Evolutionary conservation across 92 coral and sea anemone genomes (phyloP).

Genomic region (Heteractis magnifica): DNA sequence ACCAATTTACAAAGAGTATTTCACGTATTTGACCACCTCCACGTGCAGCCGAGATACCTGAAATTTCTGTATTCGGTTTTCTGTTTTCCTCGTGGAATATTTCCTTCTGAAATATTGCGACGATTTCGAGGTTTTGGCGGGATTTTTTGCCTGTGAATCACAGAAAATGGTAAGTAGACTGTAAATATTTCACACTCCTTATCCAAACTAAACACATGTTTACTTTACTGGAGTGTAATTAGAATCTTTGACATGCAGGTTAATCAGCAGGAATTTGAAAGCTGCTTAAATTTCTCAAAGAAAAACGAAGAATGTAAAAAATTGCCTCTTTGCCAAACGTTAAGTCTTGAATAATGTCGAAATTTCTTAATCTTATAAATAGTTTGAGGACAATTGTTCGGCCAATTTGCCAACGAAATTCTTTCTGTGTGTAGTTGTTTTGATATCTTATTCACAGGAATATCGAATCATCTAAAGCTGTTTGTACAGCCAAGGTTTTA

Average conservation of each 20-base stretch:
- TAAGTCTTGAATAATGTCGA: not conserved
- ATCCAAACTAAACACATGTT: not conserved
- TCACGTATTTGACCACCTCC: slow-evolving; percentile 24
- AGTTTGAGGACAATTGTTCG: not conserved
- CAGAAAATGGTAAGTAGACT: slow-evolving; percentile 15
- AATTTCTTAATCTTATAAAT: not conserved
- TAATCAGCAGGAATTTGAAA: slow-evolving; percentile 22
- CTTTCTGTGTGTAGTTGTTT: not conserved
- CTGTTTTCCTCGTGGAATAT: not conserved
- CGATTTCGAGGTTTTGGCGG: not conserved
- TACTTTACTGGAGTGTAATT: slow-evolving; percentile 18
- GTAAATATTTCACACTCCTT: not conserved
- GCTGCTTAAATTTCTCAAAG: slow-evolving; percentile 35
- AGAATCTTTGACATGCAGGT: slow-evolving; percentile 33
- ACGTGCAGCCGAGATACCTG: not conserved
- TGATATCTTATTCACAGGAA: not conserved
- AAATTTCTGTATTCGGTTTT: not conserved
- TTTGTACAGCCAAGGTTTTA: not conserved
- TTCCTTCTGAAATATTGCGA: not conserved
- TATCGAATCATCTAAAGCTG: not conserved
- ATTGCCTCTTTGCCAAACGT: not conserved
- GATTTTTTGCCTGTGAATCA: not conserved
- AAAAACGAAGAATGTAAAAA: slow-evolving; percentile 12
- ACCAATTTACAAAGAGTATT: slow-evolving; percentile 6
- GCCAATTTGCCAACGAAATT: not conserved